Evolutionary conservation across 2,797 vertebrate genomes (phyloP).

Genomic region (Brotogeris chrysoptera): DNA sequence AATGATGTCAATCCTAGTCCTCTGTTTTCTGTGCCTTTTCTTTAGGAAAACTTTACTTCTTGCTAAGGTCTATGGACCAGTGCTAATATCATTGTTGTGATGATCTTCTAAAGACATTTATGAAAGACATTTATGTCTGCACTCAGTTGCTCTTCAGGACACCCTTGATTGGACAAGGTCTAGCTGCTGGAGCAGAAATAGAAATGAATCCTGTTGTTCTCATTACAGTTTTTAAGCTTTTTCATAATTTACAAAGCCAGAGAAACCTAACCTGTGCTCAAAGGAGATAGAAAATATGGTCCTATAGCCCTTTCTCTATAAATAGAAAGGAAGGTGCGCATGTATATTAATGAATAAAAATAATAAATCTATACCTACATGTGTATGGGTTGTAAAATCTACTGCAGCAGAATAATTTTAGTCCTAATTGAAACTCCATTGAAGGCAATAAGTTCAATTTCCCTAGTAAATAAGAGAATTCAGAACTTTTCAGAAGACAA

Average conservation of each 20-base stretch:
- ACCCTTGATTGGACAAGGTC: neutral
- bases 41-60: neutral
- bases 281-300: neutral
- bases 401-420: neutral
- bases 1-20: neutral
- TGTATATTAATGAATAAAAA: neutral
- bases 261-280: neutral
- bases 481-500: neutral
- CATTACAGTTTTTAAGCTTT: neutral
- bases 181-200: neutral
- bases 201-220: neutral
- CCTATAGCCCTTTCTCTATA: neutral
- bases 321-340: neutral
- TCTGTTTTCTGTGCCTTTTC: neutral
- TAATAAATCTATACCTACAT: neutral
- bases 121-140: neutral
- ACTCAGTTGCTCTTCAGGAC: neutral
- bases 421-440: neutral
- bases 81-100: accelerated
- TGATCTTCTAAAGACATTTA: neutral
- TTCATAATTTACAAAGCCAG: neutral
- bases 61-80: neutral
- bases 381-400: neutral
- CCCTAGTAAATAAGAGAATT: neutral
- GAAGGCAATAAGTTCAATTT: neutral